Evolutionary conservation across 2,797 vertebrate genomes (phyloP).

Genomic region (Coregonus ussuriensis): DNA sequence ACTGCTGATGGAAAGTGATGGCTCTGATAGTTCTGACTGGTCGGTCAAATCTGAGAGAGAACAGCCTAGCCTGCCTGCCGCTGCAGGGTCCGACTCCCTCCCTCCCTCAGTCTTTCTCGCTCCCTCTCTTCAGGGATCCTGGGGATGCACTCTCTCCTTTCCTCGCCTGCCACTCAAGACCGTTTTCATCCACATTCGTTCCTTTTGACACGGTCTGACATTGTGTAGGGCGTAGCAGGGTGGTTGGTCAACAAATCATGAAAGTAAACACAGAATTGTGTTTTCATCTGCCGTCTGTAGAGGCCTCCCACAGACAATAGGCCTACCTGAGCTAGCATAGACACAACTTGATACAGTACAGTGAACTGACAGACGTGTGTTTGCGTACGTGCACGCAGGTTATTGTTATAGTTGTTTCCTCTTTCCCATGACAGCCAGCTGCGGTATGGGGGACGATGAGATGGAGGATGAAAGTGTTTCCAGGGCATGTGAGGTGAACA

Average conservation of each 20-base stretch:
- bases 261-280: conserved; percentile 45
- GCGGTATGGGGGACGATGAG: neutral
- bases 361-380: conserved; percentile 21
- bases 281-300: conserved; percentile 28
- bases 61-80: neutral
- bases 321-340: neutral
- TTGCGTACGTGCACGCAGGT: neutral
- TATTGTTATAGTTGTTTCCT: neutral
- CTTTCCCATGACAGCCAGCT: neutral
- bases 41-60: conserved; percentile 2
- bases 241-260: conserved; percentile 53
- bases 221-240: conserved; percentile 22
- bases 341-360: conserved; percentile 21
- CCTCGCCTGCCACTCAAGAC: conserved; percentile 36
- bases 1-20: conserved; percentile 16
- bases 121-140: conserved; percentile 17
- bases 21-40: conserved; percentile 7
- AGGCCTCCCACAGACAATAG: neutral
- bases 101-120: conserved; percentile 1
- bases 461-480: neutral
- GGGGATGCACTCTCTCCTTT: conserved; percentile 26
- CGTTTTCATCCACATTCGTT: neutral
- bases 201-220: conserved; percentile 35
- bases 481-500: conserved; percentile 25
- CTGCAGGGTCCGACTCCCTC: conserved; percentile 2